Evolutionary conservation across 2,888 invertebrate species (phyloP).

Genomic region (Acholoe squamosa): DNA sequence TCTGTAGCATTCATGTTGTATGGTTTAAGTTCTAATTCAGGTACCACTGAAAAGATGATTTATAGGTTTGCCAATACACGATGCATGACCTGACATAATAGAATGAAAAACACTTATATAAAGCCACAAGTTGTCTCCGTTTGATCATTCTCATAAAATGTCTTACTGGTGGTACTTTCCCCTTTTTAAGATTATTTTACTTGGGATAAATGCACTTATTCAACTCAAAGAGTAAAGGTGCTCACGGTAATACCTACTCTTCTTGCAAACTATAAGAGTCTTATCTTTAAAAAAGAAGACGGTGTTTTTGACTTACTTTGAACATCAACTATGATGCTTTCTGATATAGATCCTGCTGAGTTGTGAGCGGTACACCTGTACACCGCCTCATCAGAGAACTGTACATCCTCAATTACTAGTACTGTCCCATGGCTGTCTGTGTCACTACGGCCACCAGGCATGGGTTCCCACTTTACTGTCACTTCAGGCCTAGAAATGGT

Average conservation of each 20-base stretch:
- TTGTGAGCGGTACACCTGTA: constrained; percentile 65
- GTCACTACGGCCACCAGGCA: constrained; percentile 54
- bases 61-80: no score
- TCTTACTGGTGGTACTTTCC: no score
- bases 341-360: background rate
- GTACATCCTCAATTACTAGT: constrained; percentile 57
- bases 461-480: constrained; percentile 24
- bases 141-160: no score
- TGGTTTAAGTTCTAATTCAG: constrained; percentile 57
- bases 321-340: constrained; percentile 61
- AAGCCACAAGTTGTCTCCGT: no score
- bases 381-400: constrained; percentile 61
- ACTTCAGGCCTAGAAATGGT: constrained; percentile 16
- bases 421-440: constrained; percentile 33
- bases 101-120: no score
- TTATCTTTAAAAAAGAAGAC: no score
- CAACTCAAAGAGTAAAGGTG: no score
- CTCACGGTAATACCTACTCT: no score
- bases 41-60: constrained; percentile 37
- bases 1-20: constrained; percentile 68
- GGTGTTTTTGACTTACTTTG: constrained; percentile 57
- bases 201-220: no score
- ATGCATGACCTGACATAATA: no score
- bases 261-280: no score
- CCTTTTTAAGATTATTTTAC: no score